Conservation (phyloP, 1,140 invertebrate genomes). For the Temnothorax longispinosus region DNA sequence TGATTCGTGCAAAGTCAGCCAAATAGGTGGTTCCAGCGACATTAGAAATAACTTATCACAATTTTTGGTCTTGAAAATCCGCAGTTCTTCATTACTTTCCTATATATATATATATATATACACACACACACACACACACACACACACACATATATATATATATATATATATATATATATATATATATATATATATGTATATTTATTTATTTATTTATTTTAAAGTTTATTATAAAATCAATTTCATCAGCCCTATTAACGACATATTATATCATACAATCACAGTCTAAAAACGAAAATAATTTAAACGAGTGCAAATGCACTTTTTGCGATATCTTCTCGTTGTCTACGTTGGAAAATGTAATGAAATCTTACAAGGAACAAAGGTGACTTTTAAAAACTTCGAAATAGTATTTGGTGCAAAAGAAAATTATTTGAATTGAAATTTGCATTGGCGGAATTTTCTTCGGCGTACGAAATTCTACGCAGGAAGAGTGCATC, state of each 20-base stretch:
- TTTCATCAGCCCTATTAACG: not conserved
- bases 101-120: too few relatives aligned
- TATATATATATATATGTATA: too few relatives aligned
- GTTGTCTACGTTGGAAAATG: not conserved
- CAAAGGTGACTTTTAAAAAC: not conserved
- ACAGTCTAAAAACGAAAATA: not conserved
- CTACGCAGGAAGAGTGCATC: not conserved
- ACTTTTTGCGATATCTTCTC: not conserved
- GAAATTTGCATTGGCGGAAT: conserved; percentile 3
- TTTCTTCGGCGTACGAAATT: not conserved
- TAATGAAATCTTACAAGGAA: not conserved
- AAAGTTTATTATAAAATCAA: not conserved
- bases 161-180: too few relatives aligned
- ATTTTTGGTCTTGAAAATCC: too few relatives aligned
- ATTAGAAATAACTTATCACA: too few relatives aligned
- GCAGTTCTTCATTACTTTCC: too few relatives aligned
- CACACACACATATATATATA: too few relatives aligned
- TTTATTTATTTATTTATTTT: not conserved
- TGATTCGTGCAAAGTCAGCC: too few relatives aligned
- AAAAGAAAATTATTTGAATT: not conserved
- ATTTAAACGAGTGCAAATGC: not conserved
- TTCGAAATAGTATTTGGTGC: not conserved
- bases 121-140: too few relatives aligned
- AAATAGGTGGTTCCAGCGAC: too few relatives aligned
- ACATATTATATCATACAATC: not conserved